phyloP scores from a whole-genome alignment of 1,140 invertebrate genomes.

The Pseudomyrmex cubaensis region DNA sequence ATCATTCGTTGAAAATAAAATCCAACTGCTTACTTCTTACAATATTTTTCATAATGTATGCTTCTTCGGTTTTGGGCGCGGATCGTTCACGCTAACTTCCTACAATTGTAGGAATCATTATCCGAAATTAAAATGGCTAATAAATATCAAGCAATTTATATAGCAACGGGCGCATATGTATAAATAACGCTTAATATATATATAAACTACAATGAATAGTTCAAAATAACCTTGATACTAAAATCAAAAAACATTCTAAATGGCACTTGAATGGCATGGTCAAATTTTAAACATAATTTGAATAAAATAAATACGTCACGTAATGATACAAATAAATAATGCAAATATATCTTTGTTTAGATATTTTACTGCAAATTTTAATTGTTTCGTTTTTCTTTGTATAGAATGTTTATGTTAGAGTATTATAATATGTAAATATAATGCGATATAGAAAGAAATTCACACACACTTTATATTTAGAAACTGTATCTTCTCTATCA shows the following conservation, averaged over 20 bases:
- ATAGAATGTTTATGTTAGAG: constrained; percentile 18
- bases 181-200: constrained; percentile 36
- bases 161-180: neutral
- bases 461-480: neutral
- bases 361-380: too few relatives aligned
- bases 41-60: constrained; percentile 52
- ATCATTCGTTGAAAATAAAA: constrained; percentile 40
- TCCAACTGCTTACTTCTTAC: constrained; percentile 51
- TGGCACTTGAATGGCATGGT: constrained; percentile 55
- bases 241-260: constrained; percentile 39
- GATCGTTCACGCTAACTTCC: constrained; percentile 61
- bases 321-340: constrained; percentile 41
- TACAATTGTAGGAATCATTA: constrained; percentile 29
- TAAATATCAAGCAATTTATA: constrained; percentile 27
- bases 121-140: constrained; percentile 37
- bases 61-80: constrained; percentile 51
- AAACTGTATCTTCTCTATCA: constrained; percentile 20
- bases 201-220: constrained; percentile 18
- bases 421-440: constrained; percentile 11
- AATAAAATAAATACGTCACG: constrained; percentile 1
- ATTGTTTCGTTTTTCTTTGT: constrained; percentile 26
- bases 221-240: constrained; percentile 15
- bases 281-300: constrained; percentile 25
- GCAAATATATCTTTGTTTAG: constrained; percentile 26
- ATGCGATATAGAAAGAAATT: constrained; percentile 31